Base-by-base conservation (phyloP, 2,888 invertebrate genomes). In the Rotaria magnacalcarata region DNA sequence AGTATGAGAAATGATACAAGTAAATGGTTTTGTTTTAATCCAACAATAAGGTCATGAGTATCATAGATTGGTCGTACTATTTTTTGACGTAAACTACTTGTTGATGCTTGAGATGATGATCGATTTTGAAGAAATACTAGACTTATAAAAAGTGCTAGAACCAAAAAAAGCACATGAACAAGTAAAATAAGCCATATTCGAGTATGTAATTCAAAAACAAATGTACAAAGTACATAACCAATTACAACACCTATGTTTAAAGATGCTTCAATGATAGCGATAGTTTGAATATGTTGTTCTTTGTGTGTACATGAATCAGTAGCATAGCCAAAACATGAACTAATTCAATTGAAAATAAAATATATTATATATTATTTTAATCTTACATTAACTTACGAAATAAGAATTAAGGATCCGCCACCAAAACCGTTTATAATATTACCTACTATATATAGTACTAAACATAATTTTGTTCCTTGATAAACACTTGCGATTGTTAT, bases 321-420 rank as follows among this genome's bases (percentile, higher is more conserved):
- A 47, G 80, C 47, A 47, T 80, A 80, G 47, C 80, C 80, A 80
- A 80, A 80, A 24, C 80, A 80, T n/a, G 80, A 80, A 0, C 80
- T 80, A 80, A 34, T 34, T 34, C 8, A 24, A 43, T 47, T 67
- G 4, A 27, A 67, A 67, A 21, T 11, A 0, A 7, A 14, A 43
- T 21, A 0, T 0, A 2, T 8, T 0, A 24, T n/a, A n/a, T 47
- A n/a, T n/a, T 47, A 8, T 47, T 19, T 10, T n/a, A 0, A 21
- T 21, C 4, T 43, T 10, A 47, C 0, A 21, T 19, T 34, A 67
- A n/a, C 80, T 43, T 47, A 80, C 80, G 80, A 47, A 47, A 80
- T 80, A 21, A 80, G 24, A 3, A 80, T n/a, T 16, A 47, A n/a
- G n/a, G 47, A 14, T 47, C 80, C 80, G n/a, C 80, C 80, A 47